These are phyloP conservation scores for Karalla daura DNA, from an alignment of 2,797 vertebrate species.

Conservation along the genomic window DNA sequence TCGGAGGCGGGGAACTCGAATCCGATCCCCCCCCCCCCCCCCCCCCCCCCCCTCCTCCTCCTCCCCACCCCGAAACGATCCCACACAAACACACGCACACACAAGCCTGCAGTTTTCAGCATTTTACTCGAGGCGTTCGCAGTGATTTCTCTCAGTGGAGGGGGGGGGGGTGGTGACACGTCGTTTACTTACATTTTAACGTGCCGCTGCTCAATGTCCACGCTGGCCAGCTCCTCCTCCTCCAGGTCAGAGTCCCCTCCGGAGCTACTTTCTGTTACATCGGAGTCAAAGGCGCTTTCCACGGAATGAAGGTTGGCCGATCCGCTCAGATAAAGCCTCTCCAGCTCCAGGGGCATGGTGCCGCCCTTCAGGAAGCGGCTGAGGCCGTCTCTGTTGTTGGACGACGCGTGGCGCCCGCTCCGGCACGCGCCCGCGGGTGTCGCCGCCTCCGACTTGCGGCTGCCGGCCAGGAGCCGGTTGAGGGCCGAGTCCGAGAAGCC, in stretches of 20 bases:
- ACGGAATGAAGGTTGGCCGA: slow-evolving; percentile 90
- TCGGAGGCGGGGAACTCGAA: neutral
- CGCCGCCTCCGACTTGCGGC: slow-evolving; percentile 77
- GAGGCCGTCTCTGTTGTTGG: slow-evolving; percentile 87
- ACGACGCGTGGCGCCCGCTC: slow-evolving; percentile 86
- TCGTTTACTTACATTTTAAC: slow-evolving; percentile 93
- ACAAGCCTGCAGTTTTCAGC: neutral
- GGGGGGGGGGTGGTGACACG: too few species aligned
- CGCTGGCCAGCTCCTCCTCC: slow-evolving; percentile 92
- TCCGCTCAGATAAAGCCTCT: slow-evolving; percentile 92
- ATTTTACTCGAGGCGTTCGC: neutral
- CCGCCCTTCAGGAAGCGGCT: slow-evolving; percentile 91
- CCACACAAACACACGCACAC: too few species aligned
- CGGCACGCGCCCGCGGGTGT: slow-evolving; percentile 71
- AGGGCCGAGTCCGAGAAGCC: slow-evolving; percentile 93
- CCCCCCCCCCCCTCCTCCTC: too few species aligned
- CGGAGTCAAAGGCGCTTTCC: slow-evolving; percentile 95
- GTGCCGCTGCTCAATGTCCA: slow-evolving; percentile 91
- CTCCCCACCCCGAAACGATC: too few species aligned
- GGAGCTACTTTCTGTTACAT: slow-evolving; percentile 97
- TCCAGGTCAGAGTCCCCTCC: slow-evolving; percentile 97
- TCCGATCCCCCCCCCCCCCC: neutral
- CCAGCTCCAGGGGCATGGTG: slow-evolving; percentile 90
- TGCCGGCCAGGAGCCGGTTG: slow-evolving; percentile 82
- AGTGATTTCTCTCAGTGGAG: neutral